These are phyloP conservation scores for Arenaria interpres DNA, from an alignment of 2,113 vertebrate species.

Conservation along the genomic window DNA sequence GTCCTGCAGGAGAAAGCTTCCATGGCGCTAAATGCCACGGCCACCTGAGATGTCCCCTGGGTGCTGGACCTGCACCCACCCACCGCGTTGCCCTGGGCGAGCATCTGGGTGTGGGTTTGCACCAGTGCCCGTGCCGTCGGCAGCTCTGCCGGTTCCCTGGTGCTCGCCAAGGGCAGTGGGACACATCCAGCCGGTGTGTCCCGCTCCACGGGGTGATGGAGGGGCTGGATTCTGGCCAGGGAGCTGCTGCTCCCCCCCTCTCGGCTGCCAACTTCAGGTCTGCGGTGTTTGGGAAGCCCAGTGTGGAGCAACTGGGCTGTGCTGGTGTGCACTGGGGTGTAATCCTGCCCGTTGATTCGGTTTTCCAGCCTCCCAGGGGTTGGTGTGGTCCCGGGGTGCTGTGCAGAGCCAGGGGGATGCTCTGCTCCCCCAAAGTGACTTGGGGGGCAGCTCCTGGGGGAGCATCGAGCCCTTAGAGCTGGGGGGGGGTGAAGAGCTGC, in stretches of 20 bases:
- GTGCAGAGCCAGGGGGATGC: background rate
- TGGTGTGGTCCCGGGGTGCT: background rate
- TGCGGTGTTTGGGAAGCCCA: background rate
- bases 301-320: background rate
- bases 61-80: background rate
- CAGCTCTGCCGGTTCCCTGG: background rate
- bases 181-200: accelerated
- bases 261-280: accelerated
- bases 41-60: background rate
- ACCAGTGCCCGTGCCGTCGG: accelerated
- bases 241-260: background rate
- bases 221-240: background rate
- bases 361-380: background rate
- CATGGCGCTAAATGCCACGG: accelerated
- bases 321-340: background rate
- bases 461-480: accelerated
- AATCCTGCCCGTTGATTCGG: accelerated
- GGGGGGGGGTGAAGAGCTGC: background rate
- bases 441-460: background rate
- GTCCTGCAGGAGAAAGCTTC: background rate
- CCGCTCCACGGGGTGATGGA: accelerated
- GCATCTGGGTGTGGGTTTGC: background rate
- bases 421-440: background rate
- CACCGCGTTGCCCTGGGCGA: accelerated
- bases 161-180: background rate